Base-by-base conservation (phyloP, 1,140 invertebrate species). In the Drosophila pseudoananassae region DNA sequence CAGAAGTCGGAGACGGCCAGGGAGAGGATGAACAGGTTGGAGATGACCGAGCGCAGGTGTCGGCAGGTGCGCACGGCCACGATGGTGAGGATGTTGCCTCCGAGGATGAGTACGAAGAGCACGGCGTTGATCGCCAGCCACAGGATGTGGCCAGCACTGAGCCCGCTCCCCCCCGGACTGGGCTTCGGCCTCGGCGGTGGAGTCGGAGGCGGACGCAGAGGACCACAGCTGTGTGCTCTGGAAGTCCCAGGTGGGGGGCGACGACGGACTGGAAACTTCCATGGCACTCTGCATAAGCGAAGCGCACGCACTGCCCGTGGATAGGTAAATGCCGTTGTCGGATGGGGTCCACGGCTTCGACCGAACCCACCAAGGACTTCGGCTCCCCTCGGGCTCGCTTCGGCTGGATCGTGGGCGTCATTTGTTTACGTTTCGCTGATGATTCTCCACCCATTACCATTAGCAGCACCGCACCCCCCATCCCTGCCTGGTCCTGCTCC, bases 1-100 rank as follows among this genome's bases (percentile, higher is more conserved):
- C 96, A 92, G 3, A 96, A 92, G 89, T 96, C 96, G 1, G 95
- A 95, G 45, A 96, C 92, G 12, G 95, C 95, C 56, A 96, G 90
- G 76, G 95, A 96, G 25, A 96, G 92, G 40, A 96, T 94, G 91
- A 96, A 96, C 52, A 95, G 93, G 92, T 96, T 96, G 27, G 83
- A 88, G 46, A 87, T 89, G 9, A 88, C 76, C 38, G 92, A 94
- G 5, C 94, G 94, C 1, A 96, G 92, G 36, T 94, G 93, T 27
- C 95, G 93, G 77, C 94, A 95, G 58, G 94, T 92, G 49, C 93
- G 93, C 4, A 96, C 94, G 0, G 95, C 95, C 53, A 94, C 92
- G 57, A 96, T 94, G 29, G 95, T 96, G 9, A 96, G 92, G 12
- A 94, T 93, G 84, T 96, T 96, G 1, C 95, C 95, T 53, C 93